Conservation (phyloP, 2,888 invertebrate species). For the Noctua comes region DNA sequence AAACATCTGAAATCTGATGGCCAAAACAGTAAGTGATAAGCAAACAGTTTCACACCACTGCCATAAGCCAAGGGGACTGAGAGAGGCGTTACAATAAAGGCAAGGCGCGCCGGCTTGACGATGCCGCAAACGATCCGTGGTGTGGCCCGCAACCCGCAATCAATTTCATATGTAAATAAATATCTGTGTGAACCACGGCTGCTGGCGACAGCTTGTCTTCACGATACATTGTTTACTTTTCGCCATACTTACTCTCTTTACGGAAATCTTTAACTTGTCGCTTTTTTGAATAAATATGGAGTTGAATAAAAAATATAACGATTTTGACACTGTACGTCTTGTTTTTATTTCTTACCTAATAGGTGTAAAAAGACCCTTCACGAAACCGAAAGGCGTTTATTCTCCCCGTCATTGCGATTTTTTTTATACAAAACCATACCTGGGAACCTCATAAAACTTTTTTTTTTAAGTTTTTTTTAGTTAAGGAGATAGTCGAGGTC, state of each 20-base stretch:
- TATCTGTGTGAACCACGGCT: conserved; percentile 79
- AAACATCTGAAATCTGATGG: conserved; percentile 57
- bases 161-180: conserved; percentile 84
- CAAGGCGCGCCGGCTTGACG: conserved; percentile 38
- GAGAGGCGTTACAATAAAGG: conserved; percentile 31
- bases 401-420: background rate
- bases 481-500: background rate
- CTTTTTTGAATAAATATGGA: conserved; percentile 7
- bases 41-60: conserved; percentile 66
- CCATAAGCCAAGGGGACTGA: conserved; percentile 58
- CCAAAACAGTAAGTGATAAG: conserved; percentile 69
- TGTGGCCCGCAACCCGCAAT: conserved; percentile 70
- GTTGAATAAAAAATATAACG: background rate
- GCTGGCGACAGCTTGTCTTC: conserved; percentile 71
- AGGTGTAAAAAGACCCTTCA: background rate
- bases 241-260: conserved; percentile 37
- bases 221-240: conserved; percentile 55
- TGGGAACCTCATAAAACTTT: too few relatives aligned
- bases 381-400: background rate
- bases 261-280: conserved; percentile 63
- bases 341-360: background rate
- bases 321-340: background rate
- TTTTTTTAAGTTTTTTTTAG: too few relatives aligned
- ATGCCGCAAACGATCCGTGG: conserved; percentile 57
- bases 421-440: background rate